Conservation (phyloP, 2,888 invertebrate species). For the Cryptocephalus primarius region DNA sequence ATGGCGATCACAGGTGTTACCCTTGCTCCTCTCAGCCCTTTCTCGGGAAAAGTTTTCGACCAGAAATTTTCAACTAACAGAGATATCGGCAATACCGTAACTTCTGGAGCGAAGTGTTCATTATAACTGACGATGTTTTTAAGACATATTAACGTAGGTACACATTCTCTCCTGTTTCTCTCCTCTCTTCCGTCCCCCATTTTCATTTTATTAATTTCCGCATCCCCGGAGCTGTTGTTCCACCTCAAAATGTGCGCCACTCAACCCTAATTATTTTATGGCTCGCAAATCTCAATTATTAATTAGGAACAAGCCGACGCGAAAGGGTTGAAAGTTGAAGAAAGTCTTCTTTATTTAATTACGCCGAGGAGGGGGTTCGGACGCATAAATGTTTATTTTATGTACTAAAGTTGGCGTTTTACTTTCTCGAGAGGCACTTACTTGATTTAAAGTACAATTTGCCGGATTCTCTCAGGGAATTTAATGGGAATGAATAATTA, state of each 20-base stretch:
- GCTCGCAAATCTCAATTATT: constrained; percentile 24
- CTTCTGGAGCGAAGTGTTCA: too few relatives aligned
- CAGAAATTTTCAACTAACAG: too few relatives aligned
- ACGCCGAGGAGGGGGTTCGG: constrained; percentile 14
- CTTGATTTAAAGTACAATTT: constrained; percentile 16
- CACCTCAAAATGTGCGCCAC: not conserved
- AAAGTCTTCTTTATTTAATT: constrained; percentile 22
- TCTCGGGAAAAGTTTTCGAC: too few relatives aligned
- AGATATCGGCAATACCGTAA: too few relatives aligned
- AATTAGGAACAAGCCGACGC: constrained; percentile 19
- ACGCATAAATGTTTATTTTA: constrained; percentile 20
- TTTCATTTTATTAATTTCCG: too few relatives aligned
- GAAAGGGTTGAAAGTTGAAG: constrained; percentile 20
- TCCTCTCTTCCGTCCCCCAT: too few relatives aligned
- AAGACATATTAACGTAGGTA: too few relatives aligned
- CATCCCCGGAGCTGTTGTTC: too few relatives aligned
- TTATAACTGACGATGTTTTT: too few relatives aligned
- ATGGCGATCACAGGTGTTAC: constrained; percentile 30
- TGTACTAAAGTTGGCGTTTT: constrained; percentile 11
- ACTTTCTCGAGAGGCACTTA: constrained; percentile 12
- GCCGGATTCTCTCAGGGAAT: constrained; percentile 9
- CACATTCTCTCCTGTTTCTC: too few relatives aligned
- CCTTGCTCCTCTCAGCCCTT: not conserved
- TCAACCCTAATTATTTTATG: constrained; percentile 18
- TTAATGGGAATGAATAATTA: constrained; percentile 16